Evolutionary conservation across 2,113 vertebrate species (phyloP), one percentile per base, ranked within the genome.

Genomic region (Colaptes auratus): DNA sequence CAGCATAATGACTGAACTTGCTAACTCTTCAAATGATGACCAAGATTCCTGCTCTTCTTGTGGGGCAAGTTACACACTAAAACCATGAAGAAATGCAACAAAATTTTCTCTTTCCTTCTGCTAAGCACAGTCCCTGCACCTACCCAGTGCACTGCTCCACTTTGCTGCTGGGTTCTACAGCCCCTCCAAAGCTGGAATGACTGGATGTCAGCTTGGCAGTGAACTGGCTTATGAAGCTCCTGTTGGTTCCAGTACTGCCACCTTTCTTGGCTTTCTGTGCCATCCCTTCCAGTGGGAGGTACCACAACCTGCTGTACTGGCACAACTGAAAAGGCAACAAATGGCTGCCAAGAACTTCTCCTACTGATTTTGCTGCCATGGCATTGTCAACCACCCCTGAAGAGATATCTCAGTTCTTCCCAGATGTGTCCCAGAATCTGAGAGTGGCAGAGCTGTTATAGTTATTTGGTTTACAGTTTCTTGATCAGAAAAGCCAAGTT

Each of bases 131-230:
- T 59, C 46, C 42, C 53, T 39, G 61, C 86, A 73, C 25, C 23
- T 2, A 69, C 16, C 9, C 23, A 35, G n/a, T 0, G 6, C 7
- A 12, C 39, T 44, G 39, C 50, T 69, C 28, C 0, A 0, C 50
- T 76, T 35, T 35, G 39, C 33, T 80, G 24, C 1, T 66, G 46
- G 35, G 24, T 31, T 93, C 93, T 60, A 28, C 48, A 66, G 64
- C 35, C 13, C 1, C 8, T 46, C 89, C 6, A 0, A 56, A 76
- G 18, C 39, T 63, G 39, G 64, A 66, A 39, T 31, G 44, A 50
- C 33, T 15, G 35, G 3, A 10, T 46, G 64, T 33, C 55, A 76
- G 39, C 71, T 77, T 21, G 59, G 59, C 50, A 92, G 39, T 44
- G 44, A 10, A 52, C 0, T 23, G 15, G 58, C 74, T 88, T n/a